Evolutionary conservation across 2,797 vertebrate genomes (phyloP), one percentile per base, ranked within the genome.

Genomic region (Sebastes oblongus): DNA sequence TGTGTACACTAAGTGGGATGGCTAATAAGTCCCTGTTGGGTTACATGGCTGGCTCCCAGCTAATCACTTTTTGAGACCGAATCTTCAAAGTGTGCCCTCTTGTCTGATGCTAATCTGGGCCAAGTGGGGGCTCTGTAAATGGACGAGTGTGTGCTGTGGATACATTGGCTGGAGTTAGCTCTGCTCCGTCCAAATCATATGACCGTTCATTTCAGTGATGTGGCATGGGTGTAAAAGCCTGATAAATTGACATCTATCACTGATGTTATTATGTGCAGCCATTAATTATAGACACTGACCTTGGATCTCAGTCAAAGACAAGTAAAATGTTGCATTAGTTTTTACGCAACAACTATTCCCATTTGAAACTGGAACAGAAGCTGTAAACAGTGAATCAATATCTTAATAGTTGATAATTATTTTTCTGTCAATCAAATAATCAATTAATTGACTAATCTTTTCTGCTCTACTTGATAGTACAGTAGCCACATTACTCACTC

Each of bases 11-110:
- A 78, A 88, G 70, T 78, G 72, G 77, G 76, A 69, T 66, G 69
- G 76, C 83, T 92, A 90, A 91, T 88, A 83, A 83, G 68, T 88
- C 89, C 72, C 90, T 14, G 8, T 73, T 82, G 81, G 88, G 75
- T 78, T 70, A 77, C 83, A 78, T 81, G 67, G 85, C 78, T 70
- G 84, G 64, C 82, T 87, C 88, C 82, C 55, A 85, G 78, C 88
- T 90, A 92, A 93, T 92, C 86, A 82, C 80, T 88, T 90, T 90
- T 84, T 86, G 30, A 86, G 79, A 82, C 86, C 77, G 66, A 72
- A 80, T 86, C 83, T 91, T 92, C 79, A 88, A 91, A 88, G 86
- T 79, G 75, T 72, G 76, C 60, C 86, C 86, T 88, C 85, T 86
- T 86, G 79, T 86, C 87, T 89, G 81, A 92, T 81, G 83, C 81